phyloP scores from a whole-genome alignment of 2,113 vertebrate species.

The Psilopogon haemacephalus region DNA sequence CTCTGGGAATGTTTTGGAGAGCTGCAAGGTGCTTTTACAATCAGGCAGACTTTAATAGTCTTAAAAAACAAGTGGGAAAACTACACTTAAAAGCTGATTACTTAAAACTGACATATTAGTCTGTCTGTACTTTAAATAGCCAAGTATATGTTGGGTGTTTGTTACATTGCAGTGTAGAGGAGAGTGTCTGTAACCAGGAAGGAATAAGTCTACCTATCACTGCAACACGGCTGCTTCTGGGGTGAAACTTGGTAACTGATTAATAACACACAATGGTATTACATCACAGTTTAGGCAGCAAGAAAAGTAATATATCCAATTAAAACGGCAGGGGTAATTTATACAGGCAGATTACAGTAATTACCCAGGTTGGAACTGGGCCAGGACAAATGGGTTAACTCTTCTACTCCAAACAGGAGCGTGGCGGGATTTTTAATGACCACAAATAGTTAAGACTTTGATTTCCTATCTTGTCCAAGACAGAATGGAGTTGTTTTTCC shows the following conservation, averaged over 20 bases:
- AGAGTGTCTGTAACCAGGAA: not conserved
- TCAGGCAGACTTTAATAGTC: not conserved
- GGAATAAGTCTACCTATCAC: not conserved
- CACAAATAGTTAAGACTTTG: constrained; percentile 32
- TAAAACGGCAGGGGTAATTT: constrained; percentile 74
- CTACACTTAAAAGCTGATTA: not conserved
- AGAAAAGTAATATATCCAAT: constrained; percentile 72
- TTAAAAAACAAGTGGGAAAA: not conserved
- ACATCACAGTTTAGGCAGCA: constrained; percentile 63
- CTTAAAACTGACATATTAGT: not conserved
- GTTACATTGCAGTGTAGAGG: not conserved
- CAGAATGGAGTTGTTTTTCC: not conserved
- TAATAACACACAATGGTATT: constrained; percentile 68
- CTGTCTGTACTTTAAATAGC: not conserved
- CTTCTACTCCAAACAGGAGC: constrained; percentile 35
- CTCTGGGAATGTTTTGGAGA: not conserved
- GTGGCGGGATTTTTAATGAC: constrained; percentile 56
- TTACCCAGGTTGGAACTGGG: constrained; percentile 67
- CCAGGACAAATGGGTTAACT: constrained; percentile 72
- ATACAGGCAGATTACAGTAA: constrained; percentile 73
- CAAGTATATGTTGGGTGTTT: not conserved
- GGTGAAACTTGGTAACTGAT: constrained; percentile 59
- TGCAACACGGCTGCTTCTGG: not conserved
- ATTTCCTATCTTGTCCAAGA: constrained; percentile 18
- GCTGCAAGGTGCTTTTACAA: not conserved